phyloP scores from a whole-genome alignment of 2,113 vertebrate genomes.

The Protobothrops flavoviridis region DNA sequence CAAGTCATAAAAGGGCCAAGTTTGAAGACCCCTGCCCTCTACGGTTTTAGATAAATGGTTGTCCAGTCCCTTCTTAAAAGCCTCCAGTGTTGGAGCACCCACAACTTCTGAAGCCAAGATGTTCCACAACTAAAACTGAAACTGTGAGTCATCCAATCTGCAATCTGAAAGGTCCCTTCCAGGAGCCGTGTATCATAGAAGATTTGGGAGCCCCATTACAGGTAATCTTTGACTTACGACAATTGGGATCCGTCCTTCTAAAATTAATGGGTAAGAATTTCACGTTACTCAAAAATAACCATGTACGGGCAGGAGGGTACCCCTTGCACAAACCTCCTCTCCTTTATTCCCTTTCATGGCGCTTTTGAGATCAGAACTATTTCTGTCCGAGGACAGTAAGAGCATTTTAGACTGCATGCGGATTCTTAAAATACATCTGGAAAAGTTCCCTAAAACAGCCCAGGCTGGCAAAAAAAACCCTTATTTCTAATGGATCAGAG shows the following conservation, averaged over 20 bases:
- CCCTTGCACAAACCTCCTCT: conserved; percentile 53
- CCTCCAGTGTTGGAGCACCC: neutral
- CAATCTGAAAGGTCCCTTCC: neutral
- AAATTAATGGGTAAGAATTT: conserved; percentile 66
- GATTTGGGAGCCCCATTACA: neutral
- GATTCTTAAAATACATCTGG: conserved; percentile 33
- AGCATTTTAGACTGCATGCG: conserved; percentile 46
- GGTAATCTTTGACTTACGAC: neutral
- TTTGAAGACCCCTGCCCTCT: no score
- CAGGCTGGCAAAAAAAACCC: neutral
- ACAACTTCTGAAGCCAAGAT: neutral
- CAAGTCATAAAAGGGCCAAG: no score
- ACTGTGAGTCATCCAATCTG: neutral
- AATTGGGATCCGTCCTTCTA: conserved; percentile 1
- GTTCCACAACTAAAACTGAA: neutral
- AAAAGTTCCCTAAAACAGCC: conserved; percentile 12
- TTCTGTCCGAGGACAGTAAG: conserved; percentile 59
- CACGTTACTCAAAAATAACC: conserved; percentile 63
- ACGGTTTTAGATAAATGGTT: neutral
- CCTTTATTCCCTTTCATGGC: conserved; percentile 72
- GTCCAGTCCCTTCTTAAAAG: neutral
- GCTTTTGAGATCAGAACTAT: conserved; percentile 57
- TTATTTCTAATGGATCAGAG: neutral
- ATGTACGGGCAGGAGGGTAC: conserved; percentile 70
- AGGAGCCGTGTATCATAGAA: neutral